Evolutionary conservation across 2,113 vertebrate species (phyloP).

Genomic region (Eulemur macaco): DNA sequence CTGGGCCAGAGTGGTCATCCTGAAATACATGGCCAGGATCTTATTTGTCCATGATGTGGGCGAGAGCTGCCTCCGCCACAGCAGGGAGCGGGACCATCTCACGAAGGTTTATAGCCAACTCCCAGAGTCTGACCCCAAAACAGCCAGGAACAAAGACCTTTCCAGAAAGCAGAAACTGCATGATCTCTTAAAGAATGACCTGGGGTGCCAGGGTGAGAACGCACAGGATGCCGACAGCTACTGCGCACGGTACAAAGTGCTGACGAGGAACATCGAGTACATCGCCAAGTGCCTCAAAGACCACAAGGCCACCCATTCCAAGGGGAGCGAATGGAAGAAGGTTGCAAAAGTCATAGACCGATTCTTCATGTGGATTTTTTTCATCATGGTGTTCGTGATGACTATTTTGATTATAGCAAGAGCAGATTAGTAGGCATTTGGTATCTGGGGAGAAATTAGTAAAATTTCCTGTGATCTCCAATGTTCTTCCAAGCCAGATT

Average conservation of each 20-base stretch:
- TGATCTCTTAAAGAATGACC: slow-evolving; percentile 81
- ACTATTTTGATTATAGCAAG: slow-evolving; percentile 94
- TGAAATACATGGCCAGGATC: slow-evolving; percentile 97
- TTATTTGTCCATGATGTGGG: slow-evolving; percentile 97
- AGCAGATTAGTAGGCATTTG: slow-evolving; percentile 82
- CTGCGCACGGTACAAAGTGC: slow-evolving; percentile 86
- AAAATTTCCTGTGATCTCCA: not conserved
- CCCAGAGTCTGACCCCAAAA: slow-evolving; percentile 71
- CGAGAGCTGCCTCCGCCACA: slow-evolving; percentile 91
- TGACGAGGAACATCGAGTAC: slow-evolving; percentile 94
- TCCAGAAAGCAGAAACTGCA: slow-evolving; percentile 74
- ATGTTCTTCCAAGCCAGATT: not conserved
- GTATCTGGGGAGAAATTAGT: not conserved
- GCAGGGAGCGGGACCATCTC: slow-evolving; percentile 70
- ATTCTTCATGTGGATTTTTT: slow-evolving; percentile 99
- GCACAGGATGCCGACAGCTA: slow-evolving; percentile 71
- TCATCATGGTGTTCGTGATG: slow-evolving; percentile 98
- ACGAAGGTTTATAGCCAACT: slow-evolving; percentile 59
- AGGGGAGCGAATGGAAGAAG: slow-evolving; percentile 97
- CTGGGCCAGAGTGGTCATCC: slow-evolving; percentile 96
- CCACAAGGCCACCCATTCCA: slow-evolving; percentile 91
- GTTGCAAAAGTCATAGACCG: slow-evolving; percentile 98
- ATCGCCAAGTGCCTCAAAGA: slow-evolving; percentile 94
- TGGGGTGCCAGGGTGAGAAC: slow-evolving; percentile 73
- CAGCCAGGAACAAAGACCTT: slow-evolving; percentile 52